Conservation (phyloP, 2,113 vertebrate genomes). For the Astur gentilis region DNA sequence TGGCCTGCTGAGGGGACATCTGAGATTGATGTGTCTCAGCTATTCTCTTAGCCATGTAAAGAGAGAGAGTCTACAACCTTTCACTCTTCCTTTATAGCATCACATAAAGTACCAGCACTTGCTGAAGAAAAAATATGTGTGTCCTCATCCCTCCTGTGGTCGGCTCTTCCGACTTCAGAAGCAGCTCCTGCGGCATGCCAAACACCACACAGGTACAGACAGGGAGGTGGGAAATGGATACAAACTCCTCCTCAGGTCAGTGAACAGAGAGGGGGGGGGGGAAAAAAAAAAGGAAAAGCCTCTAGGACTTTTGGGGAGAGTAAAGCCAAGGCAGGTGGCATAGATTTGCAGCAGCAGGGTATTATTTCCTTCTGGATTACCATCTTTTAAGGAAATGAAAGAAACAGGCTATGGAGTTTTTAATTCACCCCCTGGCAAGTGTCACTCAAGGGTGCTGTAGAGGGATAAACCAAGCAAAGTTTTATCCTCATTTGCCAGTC, state of each 20-base stretch:
- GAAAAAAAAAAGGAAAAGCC: not conserved
- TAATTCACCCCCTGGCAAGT: not conserved
- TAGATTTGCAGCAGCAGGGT: not conserved
- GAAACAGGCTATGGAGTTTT: not conserved
- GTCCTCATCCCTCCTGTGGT: constrained; percentile 94
- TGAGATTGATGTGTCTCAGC: not conserved
- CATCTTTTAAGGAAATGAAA: not conserved
- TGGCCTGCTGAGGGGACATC: not conserved
- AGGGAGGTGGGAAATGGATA: not conserved
- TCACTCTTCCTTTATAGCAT: constrained; percentile 75
- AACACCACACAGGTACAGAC: constrained; percentile 93
- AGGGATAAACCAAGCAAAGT: not conserved
- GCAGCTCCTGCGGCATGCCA: constrained; percentile 94
- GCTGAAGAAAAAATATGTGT: constrained; percentile 98
- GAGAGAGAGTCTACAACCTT: not conserved
- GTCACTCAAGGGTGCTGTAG: not conserved
- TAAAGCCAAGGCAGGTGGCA: not conserved
- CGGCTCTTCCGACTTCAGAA: constrained; percentile 97
- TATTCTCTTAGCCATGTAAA: not conserved
- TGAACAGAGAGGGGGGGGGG: not conserved
- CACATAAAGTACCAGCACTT: constrained; percentile 99
- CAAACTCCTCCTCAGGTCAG: not conserved
- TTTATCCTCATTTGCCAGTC: not conserved
- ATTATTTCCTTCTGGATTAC: not conserved
- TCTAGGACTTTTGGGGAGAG: not conserved